Evolutionary conservation across 2,888 invertebrate genomes (phyloP).

Genomic region (Criorhina ranunculi): DNA sequence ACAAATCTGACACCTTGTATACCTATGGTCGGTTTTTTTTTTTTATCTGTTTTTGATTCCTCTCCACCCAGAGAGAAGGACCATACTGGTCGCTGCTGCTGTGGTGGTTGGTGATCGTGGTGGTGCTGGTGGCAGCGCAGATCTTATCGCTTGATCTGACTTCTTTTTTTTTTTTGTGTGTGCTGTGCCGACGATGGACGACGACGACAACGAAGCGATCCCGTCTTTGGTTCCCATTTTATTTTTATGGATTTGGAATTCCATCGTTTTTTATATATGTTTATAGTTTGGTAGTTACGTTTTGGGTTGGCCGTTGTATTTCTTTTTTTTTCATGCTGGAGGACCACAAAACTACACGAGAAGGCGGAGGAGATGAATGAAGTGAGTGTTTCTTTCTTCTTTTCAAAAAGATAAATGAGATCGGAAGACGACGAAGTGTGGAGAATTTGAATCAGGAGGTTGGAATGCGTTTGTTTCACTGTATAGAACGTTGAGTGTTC

Average conservation of each 20-base stretch:
- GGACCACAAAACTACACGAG: conserved; percentile 37
- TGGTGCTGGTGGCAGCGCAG: conserved; percentile 69
- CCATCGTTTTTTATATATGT: conserved; percentile 74
- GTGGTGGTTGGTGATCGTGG: conserved; percentile 68
- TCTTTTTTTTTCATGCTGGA: conserved; percentile 40
- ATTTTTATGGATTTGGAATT: conserved; percentile 77
- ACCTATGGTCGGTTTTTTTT: conserved; percentile 77
- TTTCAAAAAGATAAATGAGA: conserved; percentile 77
- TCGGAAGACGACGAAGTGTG: conserved; percentile 76
- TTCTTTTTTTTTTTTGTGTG: conserved; percentile 68
- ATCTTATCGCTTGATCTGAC: conserved; percentile 84
- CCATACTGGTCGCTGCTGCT: conserved; percentile 75
- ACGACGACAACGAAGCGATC: conserved; percentile 68
- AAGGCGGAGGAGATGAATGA: conserved; percentile 75
- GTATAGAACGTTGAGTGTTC: conserved; percentile 61
- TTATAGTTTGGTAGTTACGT: conserved; percentile 74
- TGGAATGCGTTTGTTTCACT: conserved; percentile 73
- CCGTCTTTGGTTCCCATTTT: conserved; percentile 75
- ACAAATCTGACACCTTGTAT: conserved; percentile 84
- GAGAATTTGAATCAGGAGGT: conserved; percentile 76
- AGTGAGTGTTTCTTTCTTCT: conserved; percentile 75
- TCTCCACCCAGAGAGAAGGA: conserved; percentile 71
- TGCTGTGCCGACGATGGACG: conserved; percentile 67
- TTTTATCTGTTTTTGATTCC: conserved; percentile 60
- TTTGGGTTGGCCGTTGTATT: conserved; percentile 72